Percentiles rank a stretch among this genome's conserved stretches.
phyloP scores from a whole-genome alignment of 2,113 vertebrate species.

The Chrysemys picta region DNA sequence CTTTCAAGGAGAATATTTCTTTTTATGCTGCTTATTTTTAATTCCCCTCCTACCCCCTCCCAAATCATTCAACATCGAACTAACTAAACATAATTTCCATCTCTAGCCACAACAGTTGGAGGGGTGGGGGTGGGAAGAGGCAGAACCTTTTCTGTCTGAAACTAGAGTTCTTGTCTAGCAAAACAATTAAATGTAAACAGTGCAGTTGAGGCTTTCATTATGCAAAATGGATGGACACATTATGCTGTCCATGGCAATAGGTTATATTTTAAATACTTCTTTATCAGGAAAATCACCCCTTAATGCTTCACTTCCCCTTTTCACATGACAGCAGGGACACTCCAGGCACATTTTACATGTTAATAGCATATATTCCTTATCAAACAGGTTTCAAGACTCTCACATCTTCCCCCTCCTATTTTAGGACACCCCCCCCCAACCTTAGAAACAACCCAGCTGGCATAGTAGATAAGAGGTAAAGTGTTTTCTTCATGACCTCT shows the following conservation, averaged over 20 bases:
- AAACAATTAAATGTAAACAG: conserved; percentile 50
- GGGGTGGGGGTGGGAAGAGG: background rate
- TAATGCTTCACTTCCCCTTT: background rate
- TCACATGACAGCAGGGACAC: conserved; percentile 36
- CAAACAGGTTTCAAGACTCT: conserved; percentile 55
- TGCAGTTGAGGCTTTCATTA: conserved; percentile 56
- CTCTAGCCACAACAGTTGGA: background rate
- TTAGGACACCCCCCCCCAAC: conserved; percentile 1
- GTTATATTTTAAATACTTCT: conserved; percentile 58
- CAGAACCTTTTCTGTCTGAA: background rate
- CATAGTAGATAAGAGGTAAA: conserved; percentile 33
- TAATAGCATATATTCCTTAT: conserved; percentile 41
- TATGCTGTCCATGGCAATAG: conserved; percentile 23
- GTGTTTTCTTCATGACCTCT: conserved; percentile 79
- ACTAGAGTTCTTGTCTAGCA: conserved; percentile 49
- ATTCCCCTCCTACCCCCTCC: background rate
- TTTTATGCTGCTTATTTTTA: background rate
- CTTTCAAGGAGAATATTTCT: conserved; percentile 36
- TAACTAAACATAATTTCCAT: background rate
- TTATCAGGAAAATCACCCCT: conserved; percentile 37
- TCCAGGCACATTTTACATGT: conserved; percentile 26
- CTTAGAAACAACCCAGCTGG: conserved; percentile 27
- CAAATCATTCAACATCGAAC: conserved; percentile 22
- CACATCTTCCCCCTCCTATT: background rate
- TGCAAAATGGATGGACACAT: conserved; percentile 71